Evolutionary conservation across 1,140 invertebrate species (phyloP).

Genomic region (Drosophila nannoptera): DNA sequence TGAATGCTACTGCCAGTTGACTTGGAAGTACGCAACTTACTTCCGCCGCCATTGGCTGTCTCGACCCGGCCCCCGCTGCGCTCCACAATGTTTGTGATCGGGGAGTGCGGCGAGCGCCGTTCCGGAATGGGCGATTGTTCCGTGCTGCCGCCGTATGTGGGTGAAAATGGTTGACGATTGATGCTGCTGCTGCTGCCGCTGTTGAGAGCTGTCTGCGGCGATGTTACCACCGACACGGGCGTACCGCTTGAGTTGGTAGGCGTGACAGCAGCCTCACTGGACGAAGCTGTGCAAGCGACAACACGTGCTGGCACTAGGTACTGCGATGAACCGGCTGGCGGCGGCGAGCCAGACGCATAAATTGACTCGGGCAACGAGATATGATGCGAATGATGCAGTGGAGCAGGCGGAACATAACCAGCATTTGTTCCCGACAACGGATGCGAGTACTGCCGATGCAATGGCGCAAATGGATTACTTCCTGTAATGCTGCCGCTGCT

Average conservation of each 20-base stretch:
- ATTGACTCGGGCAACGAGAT: conserved; percentile 76
- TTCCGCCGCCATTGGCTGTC: conserved; percentile 45
- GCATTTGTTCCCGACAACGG: conserved; percentile 61
- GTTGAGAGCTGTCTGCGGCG: conserved; percentile 45
- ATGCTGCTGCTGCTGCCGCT: conserved; percentile 27
- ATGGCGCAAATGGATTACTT: conserved; percentile 73
- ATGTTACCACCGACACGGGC: conserved; percentile 64
- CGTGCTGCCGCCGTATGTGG: conserved; percentile 54
- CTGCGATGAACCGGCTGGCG: conserved; percentile 73
- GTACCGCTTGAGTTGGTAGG: conserved; percentile 58
- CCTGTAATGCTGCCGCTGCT: conserved; percentile 74
- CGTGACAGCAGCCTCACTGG: conserved; percentile 58
- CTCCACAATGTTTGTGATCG: conserved; percentile 42
- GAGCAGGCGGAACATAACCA: conserved; percentile 54
- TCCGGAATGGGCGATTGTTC: conserved; percentile 51
- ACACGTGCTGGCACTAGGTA: conserved; percentile 72
- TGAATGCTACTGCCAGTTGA: conserved; percentile 54
- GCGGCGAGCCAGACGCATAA: conserved; percentile 73
- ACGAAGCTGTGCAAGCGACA: conserved; percentile 49
- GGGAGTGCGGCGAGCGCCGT: conserved; percentile 59
- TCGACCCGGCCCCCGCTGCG: conserved; percentile 39
- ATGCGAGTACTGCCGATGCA: conserved; percentile 81
- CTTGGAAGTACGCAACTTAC: conserved; percentile 66
- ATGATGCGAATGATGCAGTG: conserved; percentile 74
- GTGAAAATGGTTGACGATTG: conserved; percentile 55